Evolutionary conservation across 2,113 vertebrate genomes (phyloP).

Genomic region (Notechis scutatus): DNA sequence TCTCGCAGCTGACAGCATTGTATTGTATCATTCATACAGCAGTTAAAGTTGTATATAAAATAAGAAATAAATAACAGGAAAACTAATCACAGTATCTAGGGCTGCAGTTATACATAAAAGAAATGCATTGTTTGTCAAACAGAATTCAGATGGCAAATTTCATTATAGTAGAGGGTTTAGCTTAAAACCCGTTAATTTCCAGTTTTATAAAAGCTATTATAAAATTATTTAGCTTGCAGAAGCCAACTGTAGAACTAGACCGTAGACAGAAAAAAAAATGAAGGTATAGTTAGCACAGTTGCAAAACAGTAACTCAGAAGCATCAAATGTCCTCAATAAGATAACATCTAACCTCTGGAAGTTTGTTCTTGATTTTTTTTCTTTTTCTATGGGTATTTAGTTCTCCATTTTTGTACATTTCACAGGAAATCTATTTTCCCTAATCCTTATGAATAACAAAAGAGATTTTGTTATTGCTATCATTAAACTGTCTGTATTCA

Average conservation of each 20-base stretch:
- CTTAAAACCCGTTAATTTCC: neutral
- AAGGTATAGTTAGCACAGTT: neutral
- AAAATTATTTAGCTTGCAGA: neutral
- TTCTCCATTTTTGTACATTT: neutral
- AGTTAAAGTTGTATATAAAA: neutral
- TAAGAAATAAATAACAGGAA: constrained; percentile 11
- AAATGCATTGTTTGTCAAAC: neutral
- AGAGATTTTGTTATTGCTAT: neutral
- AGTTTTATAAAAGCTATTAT: neutral
- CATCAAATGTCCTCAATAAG: neutral
- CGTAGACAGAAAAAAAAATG: neutral
- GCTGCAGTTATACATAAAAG: neutral
- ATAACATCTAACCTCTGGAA: neutral
- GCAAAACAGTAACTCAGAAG: neutral
- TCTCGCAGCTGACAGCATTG: neutral
- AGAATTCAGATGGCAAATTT: neutral
- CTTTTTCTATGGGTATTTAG: neutral
- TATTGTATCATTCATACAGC: neutral
- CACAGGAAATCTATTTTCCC: neutral
- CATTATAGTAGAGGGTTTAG: neutral
- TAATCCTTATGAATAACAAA: neutral
- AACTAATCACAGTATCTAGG: rapidly evolving
- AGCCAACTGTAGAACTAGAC: neutral
- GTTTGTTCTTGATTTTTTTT: neutral
- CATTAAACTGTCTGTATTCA: neutral